Evolutionary conservation across 2,113 vertebrate genomes (phyloP).

Genomic region (Paratilapia polleni): DNA sequence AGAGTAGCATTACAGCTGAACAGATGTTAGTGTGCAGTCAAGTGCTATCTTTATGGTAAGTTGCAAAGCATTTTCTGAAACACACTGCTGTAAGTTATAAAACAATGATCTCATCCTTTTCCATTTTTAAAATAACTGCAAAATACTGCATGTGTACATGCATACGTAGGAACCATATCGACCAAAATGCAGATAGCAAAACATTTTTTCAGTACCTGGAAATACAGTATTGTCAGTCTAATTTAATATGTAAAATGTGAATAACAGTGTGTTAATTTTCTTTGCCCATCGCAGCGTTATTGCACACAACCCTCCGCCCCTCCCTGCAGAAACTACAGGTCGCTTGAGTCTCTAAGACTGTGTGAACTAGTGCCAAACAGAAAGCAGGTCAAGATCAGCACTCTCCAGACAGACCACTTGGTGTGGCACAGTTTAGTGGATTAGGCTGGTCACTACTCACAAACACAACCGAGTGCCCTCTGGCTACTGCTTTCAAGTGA

Average conservation of each 20-base stretch:
- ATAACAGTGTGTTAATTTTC: background rate
- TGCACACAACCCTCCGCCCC: background rate
- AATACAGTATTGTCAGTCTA: background rate
- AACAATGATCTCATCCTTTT: background rate
- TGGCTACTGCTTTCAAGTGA: conserved; percentile 8
- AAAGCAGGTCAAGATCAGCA: conserved; percentile 66
- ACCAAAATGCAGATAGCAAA: background rate
- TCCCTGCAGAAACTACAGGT: conserved; percentile 46
- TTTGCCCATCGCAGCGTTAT: background rate
- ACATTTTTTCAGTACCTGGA: background rate
- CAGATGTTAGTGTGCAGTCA: background rate
- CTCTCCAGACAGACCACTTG: conserved; percentile 49
- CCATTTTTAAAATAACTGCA: background rate
- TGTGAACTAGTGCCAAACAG: conserved; percentile 53
- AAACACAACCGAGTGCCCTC: conserved; percentile 19
- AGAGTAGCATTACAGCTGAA: background rate
- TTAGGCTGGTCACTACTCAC: conserved; percentile 50
- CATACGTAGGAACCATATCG: background rate
- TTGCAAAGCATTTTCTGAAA: background rate
- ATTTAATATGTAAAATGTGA: background rate
- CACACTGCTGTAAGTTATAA: background rate
- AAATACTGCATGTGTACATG: background rate
- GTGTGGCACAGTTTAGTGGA: conserved; percentile 58
- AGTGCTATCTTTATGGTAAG: background rate
- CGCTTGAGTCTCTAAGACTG: conserved; percentile 19